Base-by-base conservation (phyloP, 2,888 invertebrate genomes). In the Griposia aprilina region DNA sequence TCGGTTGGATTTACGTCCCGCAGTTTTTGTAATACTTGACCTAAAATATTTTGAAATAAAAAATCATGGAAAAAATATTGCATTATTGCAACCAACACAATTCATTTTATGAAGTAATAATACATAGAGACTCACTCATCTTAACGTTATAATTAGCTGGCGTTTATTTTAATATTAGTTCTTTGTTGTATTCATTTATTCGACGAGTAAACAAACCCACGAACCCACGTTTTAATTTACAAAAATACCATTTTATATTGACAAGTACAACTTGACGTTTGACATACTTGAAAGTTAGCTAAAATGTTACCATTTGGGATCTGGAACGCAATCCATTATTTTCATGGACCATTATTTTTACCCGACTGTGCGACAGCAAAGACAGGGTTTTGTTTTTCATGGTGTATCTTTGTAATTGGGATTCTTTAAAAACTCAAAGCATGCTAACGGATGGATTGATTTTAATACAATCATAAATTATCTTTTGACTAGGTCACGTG, bases 1-100 rank as follows among this genome's bases (percentile, higher is more conserved):
- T 97, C 93, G 78, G 93, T 95, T 2, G 93, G 92, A 85, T 96
- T 95, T 68, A 96, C 92, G 45, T 94, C 93, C 23, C 90, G 92
- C 78, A 96, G 87, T 92, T 92, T 95, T 74, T 93, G 93, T 74
- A 96, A 90, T 90, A 96, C 89, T 91, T 94, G 93, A 89, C 91
- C 96, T 96, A 91, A 70, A 95, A 94, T 63, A 60, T 78, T 66
- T 17, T 52, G 30, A 76, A 63, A 1, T 45, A 67, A 66, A 20
- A 65, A 60, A 66, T 52, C 5, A 45, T 23, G 6, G n/a, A 57
- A 67, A 45, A 15, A 11, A 17, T 6, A 23, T 23, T 20, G 8
- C 36, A 15, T 11, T 52, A n/a, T 0, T 30, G 15, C 50, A 6
- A 68, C 15, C 6, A n/a, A 59, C 23, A 41, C 41, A 41, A 41